Conservation (phyloP, 1,140 invertebrate species). For the Nasonia longicornis region DNA sequence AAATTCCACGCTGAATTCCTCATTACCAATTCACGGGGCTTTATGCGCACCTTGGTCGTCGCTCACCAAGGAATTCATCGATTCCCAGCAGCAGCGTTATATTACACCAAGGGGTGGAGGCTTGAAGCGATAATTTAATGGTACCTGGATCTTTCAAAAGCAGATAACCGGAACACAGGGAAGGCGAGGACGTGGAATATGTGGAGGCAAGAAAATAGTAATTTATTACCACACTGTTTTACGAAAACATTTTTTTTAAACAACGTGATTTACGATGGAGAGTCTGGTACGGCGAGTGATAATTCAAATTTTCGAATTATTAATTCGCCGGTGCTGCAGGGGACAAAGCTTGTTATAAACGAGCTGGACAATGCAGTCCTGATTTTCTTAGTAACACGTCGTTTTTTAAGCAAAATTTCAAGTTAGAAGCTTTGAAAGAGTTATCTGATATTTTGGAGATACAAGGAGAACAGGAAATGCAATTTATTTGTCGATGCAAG, state of each 20-base stretch:
- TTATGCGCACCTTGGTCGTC: background rate
- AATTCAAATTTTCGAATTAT: slow-evolving; percentile 2
- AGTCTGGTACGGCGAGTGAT: slow-evolving; percentile 1
- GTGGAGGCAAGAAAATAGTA: slow-evolving; percentile 10
- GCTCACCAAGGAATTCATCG: slow-evolving; percentile 33
- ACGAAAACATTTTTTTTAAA: background rate
- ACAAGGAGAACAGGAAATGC: too few species aligned
- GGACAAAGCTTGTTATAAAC: background rate
- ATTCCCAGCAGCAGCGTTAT: slow-evolving; percentile 8
- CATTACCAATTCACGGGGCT: slow-evolving; percentile 35
- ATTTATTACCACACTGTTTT: slow-evolving; percentile 11
- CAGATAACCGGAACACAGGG: slow-evolving; percentile 9
- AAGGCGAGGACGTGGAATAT: too few species aligned
- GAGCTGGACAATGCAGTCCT: background rate
- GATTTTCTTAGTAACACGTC: background rate
- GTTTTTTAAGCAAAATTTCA: too few species aligned
- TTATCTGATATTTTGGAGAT: too few species aligned
- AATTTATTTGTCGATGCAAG: too few species aligned
- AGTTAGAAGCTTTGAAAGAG: too few species aligned
- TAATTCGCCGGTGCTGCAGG: background rate
- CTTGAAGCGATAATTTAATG: slow-evolving; percentile 28
- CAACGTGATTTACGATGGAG: background rate
- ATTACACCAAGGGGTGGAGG: background rate
- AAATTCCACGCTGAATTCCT: slow-evolving; percentile 32
- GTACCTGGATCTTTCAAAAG: slow-evolving; percentile 29